Percentiles rank a stretch among this genome's conserved stretches.
Evolutionary conservation across 2,797 vertebrate species (phyloP).

Genomic region (Gallinago solitaria): DNA sequence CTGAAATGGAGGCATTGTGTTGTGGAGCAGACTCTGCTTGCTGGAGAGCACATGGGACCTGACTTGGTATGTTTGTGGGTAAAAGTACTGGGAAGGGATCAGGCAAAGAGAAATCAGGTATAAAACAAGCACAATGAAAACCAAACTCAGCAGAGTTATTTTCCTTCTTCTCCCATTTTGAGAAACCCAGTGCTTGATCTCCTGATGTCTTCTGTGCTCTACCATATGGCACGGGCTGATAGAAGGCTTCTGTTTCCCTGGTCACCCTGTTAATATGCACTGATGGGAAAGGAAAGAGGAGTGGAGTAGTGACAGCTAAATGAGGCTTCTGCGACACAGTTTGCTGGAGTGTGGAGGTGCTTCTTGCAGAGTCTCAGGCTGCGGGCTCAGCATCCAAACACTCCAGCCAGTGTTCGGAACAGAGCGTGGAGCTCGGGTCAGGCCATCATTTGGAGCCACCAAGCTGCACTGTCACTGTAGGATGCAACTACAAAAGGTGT

Average conservation of each 20-base stretch:
- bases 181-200: neutral
- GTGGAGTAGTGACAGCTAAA: neutral
- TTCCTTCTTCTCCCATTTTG: neutral
- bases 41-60: neutral
- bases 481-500: neutral
- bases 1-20: neutral
- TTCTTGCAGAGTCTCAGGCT: accelerated
- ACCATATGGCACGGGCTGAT: neutral
- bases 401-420: neutral
- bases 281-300: neutral
- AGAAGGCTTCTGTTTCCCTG: neutral
- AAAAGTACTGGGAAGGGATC: neutral
- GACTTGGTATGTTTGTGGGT: neutral
- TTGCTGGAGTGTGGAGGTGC: neutral
- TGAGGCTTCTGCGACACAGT: neutral
- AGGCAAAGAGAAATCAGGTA: neutral
- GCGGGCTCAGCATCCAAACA: neutral
- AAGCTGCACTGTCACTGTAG: neutral
- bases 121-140: neutral
- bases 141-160: neutral
- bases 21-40: neutral
- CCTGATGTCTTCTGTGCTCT: neutral
- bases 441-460: neutral
- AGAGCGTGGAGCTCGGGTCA: neutral
- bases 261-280: neutral